Conservation (phyloP, 2,797 vertebrate species). For the Artibeus lituratus region DNA sequence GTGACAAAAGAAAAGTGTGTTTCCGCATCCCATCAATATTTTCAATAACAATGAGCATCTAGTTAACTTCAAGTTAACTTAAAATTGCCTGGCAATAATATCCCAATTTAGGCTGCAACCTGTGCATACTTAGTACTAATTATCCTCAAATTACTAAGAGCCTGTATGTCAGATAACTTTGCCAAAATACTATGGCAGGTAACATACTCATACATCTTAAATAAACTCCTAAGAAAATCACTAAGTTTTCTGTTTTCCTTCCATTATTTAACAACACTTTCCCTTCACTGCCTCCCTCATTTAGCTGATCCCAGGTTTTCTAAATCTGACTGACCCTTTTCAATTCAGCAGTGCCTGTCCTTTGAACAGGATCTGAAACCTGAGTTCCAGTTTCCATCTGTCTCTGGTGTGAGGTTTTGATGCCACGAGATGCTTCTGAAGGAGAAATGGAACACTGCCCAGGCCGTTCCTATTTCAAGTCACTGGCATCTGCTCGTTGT, state of each 20-base stretch:
- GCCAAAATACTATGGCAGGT: background rate
- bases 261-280: background rate
- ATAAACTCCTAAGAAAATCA: background rate
- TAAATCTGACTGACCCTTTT: conserved; percentile 35
- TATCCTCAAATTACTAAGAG: conserved; percentile 7
- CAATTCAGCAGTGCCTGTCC: background rate
- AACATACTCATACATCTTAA: background rate
- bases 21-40: background rate
- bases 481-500: background rate
- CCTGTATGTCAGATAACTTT: background rate
- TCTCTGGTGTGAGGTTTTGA: conserved; percentile 55
- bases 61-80: background rate
- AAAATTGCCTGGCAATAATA: background rate
- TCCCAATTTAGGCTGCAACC: background rate
- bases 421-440: conserved; percentile 22
- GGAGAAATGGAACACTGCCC: conserved; percentile 32
- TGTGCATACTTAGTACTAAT: background rate
- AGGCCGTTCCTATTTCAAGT: conserved; percentile 22
- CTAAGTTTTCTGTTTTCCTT: background rate
- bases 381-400: conserved; percentile 53
- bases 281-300: background rate
- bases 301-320: conserved; percentile 12
- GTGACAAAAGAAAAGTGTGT: background rate
- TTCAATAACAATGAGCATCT: background rate
- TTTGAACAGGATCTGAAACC: conserved; percentile 66